Percentiles rank a stretch among this genome's conserved stretches.
Conservation (phyloP, 2,113 vertebrate species). For the Notechis scutatus region DNA sequence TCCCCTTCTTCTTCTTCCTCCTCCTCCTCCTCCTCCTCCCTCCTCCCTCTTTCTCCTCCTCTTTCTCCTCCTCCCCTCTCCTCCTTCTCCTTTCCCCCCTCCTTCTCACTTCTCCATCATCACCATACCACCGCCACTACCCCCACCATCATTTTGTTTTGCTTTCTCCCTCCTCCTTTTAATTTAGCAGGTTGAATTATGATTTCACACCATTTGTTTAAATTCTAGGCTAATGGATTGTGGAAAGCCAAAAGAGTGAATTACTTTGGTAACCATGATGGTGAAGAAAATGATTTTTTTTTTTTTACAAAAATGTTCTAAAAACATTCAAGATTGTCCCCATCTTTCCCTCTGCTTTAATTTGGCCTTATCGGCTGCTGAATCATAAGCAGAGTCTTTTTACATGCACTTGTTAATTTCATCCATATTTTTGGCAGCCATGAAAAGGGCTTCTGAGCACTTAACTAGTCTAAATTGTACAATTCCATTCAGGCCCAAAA, state of each 20-base stretch:
- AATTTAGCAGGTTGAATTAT: neutral
- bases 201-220: neutral
- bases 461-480: slow-evolving; percentile 36
- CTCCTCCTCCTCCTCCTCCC: neutral
- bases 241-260: neutral
- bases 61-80: no score
- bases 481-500: slow-evolving; percentile 31
- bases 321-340: neutral
- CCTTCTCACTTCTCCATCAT: no score
- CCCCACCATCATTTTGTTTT: no score
- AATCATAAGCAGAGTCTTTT: slow-evolving; percentile 54
- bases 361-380: slow-evolving; percentile 28
- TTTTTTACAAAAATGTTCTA: neutral
- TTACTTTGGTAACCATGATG: neutral
- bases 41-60: no score
- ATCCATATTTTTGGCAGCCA: slow-evolving; percentile 27
- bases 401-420: slow-evolving; percentile 45
- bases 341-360: neutral
- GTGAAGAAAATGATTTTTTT: neutral
- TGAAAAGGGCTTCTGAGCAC: slow-evolving; percentile 7
- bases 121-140: no score
- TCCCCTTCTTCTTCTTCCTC: rapidly evolving
- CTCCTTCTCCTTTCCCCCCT: no score
- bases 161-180: neutral
- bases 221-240: neutral